Evolutionary conservation across 1,140 invertebrate genomes (phyloP).

Genomic region (Atta cephalotes): DNA sequence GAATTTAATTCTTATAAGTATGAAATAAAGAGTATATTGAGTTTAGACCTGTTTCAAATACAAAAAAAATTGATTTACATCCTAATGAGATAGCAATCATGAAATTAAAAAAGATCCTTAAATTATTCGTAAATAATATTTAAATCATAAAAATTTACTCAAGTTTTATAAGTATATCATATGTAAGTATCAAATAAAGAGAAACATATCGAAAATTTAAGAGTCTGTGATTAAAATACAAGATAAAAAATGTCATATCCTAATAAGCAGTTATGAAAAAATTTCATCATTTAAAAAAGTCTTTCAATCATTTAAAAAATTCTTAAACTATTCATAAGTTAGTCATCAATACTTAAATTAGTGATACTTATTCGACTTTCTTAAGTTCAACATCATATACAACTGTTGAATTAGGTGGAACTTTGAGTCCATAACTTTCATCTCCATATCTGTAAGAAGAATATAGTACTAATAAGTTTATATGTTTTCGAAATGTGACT

Average conservation of each 20-base stretch:
- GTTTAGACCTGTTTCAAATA: no score
- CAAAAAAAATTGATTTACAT: no score
- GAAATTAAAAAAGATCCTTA: no score
- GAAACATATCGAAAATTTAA: no score
- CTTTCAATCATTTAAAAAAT: background rate
- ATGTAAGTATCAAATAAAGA: no score
- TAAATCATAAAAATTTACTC: no score
- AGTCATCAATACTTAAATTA: constrained; percentile 7
- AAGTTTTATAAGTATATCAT: no score
- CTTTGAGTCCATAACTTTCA: constrained; percentile 90
- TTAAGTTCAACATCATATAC: constrained; percentile 96
- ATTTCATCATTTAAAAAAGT: background rate
- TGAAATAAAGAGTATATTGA: no score
- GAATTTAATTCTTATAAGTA: no score
- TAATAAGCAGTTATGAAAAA: background rate
- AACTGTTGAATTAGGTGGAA: constrained; percentile 94
- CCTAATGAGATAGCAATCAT: no score
- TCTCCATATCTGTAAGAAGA: constrained; percentile 91
- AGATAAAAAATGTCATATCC: background rate
- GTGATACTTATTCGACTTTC: constrained; percentile 86
- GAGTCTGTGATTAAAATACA: background rate
- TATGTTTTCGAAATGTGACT: background rate
- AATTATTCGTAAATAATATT: no score
- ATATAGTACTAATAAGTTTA: constrained; percentile 44
- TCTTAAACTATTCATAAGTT: background rate